These are phyloP conservation scores for Agonopterix heracliana DNA, from an alignment of 2,888 invertebrate genomes.

Conservation along the genomic window DNA sequence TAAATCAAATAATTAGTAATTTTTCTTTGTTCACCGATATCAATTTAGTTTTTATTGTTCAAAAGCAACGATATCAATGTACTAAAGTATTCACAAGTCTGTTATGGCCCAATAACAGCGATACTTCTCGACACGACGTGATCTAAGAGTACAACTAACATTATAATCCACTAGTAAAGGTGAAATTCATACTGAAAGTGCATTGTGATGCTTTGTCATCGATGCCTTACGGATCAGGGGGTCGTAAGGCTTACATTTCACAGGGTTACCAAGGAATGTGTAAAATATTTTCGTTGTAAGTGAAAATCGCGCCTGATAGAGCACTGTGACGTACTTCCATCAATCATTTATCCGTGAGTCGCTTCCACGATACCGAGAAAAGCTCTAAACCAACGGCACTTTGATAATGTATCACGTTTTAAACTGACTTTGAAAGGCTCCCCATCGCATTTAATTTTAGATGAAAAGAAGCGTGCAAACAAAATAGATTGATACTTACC, in stretches of 20 bases:
- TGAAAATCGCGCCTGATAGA: constrained; percentile 58
- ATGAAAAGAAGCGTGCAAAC: constrained; percentile 51
- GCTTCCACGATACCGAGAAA: constrained; percentile 59
- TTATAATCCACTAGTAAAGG: too few relatives aligned
- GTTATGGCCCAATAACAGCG: background rate
- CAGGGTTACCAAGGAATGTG: constrained; percentile 35
- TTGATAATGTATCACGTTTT: constrained; percentile 69
- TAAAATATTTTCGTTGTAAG: constrained; percentile 61
- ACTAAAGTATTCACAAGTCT: too few relatives aligned
- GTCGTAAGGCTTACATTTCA: constrained; percentile 25
- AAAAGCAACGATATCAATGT: too few relatives aligned
- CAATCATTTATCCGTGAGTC: constrained; percentile 68
- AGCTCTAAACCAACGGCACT: constrained; percentile 64
- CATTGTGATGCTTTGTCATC: background rate
- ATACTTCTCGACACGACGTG: background rate
- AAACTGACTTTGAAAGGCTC: constrained; percentile 61
- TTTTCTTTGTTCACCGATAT: too few relatives aligned
- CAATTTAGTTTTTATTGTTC: too few relatives aligned
- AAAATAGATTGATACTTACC: constrained; percentile 60
- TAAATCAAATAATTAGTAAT: too few relatives aligned
- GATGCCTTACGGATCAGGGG: constrained; percentile 2
- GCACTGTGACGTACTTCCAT: constrained; percentile 46
- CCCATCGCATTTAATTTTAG: constrained; percentile 44
- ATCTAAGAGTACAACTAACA: background rate
- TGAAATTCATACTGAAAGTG: too few relatives aligned